A percentile compares a stretch with the other conserved stretches of the same genome.
Conservation (phyloP, 1,140 invertebrate species). For the Drosophila nannoptera region DNA sequence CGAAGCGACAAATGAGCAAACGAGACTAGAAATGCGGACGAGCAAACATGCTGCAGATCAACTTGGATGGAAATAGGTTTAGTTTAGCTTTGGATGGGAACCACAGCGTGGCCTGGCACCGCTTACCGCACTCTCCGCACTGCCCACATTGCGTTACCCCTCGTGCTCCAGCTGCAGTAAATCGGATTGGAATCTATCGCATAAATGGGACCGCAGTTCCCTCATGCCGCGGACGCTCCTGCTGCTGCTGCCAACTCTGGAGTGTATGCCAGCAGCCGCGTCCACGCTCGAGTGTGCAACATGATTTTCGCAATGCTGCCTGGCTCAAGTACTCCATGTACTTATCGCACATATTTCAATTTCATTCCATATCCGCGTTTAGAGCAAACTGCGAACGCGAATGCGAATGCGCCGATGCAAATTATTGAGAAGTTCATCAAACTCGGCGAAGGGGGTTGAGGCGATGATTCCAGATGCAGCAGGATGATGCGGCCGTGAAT, state of each 20-base stretch:
- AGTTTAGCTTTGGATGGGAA: slow-evolving; percentile 28
- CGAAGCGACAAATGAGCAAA: slow-evolving; percentile 72
- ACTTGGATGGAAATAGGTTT: slow-evolving; percentile 40
- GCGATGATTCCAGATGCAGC: neutral
- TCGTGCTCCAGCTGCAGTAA: neutral
- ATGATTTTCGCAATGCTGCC: slow-evolving; percentile 48
- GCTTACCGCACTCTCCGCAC: slow-evolving; percentile 13
- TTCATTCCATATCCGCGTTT: slow-evolving; percentile 18
- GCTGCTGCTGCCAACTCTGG: slow-evolving; percentile 27
- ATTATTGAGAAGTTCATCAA: slow-evolving; percentile 18
- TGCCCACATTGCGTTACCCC: neutral
- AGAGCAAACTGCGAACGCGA: too few relatives aligned
- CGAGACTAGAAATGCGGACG: slow-evolving; percentile 42
- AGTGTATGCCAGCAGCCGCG: slow-evolving; percentile 30
- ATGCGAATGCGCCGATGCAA: slow-evolving; percentile 13
- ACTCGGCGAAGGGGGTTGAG: neutral
- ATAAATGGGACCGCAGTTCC: slow-evolving; percentile 58
- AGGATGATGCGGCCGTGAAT: too few relatives aligned
- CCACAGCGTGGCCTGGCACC: slow-evolving; percentile 20
- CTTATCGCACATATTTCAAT: slow-evolving; percentile 25
- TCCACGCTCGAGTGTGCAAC: slow-evolving; percentile 65
- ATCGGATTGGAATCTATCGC: slow-evolving; percentile 46
- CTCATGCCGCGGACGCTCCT: neutral
- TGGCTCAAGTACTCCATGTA: slow-evolving; percentile 18
- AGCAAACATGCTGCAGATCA: slow-evolving; percentile 48